These are phyloP conservation scores for Cinara cedri DNA, from an alignment of 2,888 invertebrate species.

Conservation along the genomic window DNA sequence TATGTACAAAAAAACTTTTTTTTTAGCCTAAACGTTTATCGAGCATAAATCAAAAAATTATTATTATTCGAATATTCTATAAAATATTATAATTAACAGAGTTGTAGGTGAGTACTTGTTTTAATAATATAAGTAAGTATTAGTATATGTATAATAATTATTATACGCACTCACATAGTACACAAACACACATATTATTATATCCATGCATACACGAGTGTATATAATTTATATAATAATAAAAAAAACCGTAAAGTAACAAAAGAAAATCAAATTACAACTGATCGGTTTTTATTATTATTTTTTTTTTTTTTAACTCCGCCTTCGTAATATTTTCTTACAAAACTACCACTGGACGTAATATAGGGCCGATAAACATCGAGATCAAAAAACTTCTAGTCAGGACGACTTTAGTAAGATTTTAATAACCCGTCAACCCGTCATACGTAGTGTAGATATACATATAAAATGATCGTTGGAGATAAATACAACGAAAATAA, in stretches of 20 bases:
- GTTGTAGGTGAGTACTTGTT: background rate
- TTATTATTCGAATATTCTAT: background rate
- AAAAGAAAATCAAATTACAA: conserved; percentile 11
- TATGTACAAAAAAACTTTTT: too few species aligned
- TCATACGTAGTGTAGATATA: background rate
- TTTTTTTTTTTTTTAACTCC: conserved; percentile 12
- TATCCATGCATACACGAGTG: background rate
- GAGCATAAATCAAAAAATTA: conserved; percentile 3
- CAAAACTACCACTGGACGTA: background rate
- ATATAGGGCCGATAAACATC: conserved; percentile 30
- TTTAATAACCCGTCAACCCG: conserved; percentile 55
- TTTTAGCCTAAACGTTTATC: background rate
- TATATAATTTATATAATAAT: background rate
- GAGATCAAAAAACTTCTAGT: conserved; percentile 34
- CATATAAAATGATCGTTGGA: conserved; percentile 28
- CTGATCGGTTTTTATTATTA: too few species aligned
- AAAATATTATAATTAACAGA: too few species aligned
- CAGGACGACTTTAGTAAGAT: conserved; percentile 5
- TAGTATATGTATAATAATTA: background rate
- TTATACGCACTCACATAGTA: background rate
- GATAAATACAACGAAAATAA: conserved; percentile 43
- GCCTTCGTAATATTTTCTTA: conserved; percentile 9
- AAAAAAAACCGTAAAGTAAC: background rate
- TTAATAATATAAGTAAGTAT: background rate
- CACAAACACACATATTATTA: background rate